A percentile compares a stretch with the other conserved stretches of the same genome.
Evolutionary conservation across 2,113 vertebrate species (phyloP).

Genomic region (Arothron firmamentum): DNA sequence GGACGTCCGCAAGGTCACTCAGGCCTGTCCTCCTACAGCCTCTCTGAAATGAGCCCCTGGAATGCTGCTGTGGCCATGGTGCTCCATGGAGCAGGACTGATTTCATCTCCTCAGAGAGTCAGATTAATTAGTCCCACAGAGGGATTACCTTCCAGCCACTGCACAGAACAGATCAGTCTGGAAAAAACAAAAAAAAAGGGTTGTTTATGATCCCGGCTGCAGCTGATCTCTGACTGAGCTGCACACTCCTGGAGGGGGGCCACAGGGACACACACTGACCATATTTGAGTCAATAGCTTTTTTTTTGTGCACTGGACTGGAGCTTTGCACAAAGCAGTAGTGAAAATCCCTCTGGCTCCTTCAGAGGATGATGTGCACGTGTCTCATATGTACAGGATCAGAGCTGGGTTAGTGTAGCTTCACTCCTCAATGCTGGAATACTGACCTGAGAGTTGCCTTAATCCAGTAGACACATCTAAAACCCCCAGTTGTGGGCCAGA

Average conservation of each 20-base stretch:
- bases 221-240: constrained; percentile 7
- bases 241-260: background rate
- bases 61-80: constrained; percentile 8
- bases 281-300: too few relatives aligned
- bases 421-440: too few relatives aligned
- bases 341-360: too few relatives aligned
- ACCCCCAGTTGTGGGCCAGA: background rate
- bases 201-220: background rate
- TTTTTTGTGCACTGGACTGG: background rate
- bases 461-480: too few relatives aligned
- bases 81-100: constrained; percentile 38
- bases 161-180: constrained; percentile 41
- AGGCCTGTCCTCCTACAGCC: constrained; percentile 7
- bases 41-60: constrained; percentile 6
- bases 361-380: too few relatives aligned
- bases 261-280: background rate
- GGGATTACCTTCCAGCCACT: constrained; percentile 62
- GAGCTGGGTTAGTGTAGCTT: too few relatives aligned
- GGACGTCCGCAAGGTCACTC: constrained; percentile 6
- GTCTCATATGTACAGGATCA: too few relatives aligned
- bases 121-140: constrained; percentile 64
- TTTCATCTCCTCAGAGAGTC: constrained; percentile 53
- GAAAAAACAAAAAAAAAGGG: constrained; percentile 1
- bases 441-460: too few relatives aligned
- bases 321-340: too few relatives aligned